phyloP scores from a whole-genome alignment of 2,888 invertebrate species.

The Ramazzottius varieornatus region DNA sequence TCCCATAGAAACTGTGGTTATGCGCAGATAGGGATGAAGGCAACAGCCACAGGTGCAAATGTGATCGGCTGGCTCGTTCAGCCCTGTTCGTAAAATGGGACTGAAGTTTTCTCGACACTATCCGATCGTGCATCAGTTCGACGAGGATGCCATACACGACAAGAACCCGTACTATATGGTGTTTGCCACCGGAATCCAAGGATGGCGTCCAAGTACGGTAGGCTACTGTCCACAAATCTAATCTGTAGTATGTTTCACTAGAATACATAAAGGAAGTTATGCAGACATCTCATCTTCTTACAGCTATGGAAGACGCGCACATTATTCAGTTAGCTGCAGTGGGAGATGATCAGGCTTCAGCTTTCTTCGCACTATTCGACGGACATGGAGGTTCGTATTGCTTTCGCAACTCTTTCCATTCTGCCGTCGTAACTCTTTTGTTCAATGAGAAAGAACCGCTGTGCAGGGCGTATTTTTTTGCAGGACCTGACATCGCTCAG shows the following conservation, averaged over 20 bases:
- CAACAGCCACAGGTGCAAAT: no score
- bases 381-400: neutral
- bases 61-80: no score
- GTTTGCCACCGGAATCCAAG: constrained; percentile 2
- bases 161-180: neutral
- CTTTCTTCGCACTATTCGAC: neutral
- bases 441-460: no score
- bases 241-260: no score
- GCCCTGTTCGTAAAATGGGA: no score
- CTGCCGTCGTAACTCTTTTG: no score
- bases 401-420: no score
- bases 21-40: no score
- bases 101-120: neutral
- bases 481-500: constrained; percentile 1
- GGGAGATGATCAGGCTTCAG: neutral
- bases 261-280: no score
- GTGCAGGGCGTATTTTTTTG: neutral
- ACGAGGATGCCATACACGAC: neutral
- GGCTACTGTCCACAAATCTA: neutral
- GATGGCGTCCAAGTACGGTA: neutral
- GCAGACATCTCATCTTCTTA: neutral
- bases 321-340: neutral
- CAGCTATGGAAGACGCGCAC: neutral
- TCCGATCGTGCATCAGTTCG: constrained; percentile 3
- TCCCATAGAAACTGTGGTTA: no score